Evolutionary conservation across 2,888 invertebrate species (phyloP).

Genomic region (Rhimphoctona megacephalus): DNA sequence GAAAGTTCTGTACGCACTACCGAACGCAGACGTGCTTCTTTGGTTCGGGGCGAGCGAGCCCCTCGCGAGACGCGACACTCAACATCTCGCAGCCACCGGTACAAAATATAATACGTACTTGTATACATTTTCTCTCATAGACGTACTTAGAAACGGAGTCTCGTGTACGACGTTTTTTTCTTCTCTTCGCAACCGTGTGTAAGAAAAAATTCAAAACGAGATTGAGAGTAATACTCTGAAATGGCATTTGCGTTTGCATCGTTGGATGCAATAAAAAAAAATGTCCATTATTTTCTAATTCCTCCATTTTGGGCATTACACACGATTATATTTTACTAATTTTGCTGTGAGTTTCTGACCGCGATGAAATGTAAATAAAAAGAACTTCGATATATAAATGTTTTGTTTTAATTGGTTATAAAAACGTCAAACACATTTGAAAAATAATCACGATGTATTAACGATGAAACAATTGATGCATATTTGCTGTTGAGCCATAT

Average conservation of each 20-base stretch:
- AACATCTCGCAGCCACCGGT: constrained; percentile 18
- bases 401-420: not conserved
- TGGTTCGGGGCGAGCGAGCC: constrained; percentile 48
- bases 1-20: constrained; percentile 57
- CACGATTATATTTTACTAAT: not conserved
- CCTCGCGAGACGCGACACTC: constrained; percentile 59
- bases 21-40: constrained; percentile 63
- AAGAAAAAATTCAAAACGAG: not conserved
- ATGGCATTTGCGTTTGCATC: not conserved
- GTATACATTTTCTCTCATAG: constrained; percentile 30
- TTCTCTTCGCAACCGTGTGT: not conserved
- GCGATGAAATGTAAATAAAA: not conserved
- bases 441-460: not conserved
- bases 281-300: not conserved
- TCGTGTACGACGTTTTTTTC: constrained; percentile 15
- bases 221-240: not conserved
- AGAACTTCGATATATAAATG: not conserved
- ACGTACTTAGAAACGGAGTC: constrained; percentile 34
- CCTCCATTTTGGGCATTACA: not conserved
- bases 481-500: not conserved
- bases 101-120: constrained; percentile 55
- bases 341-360: not conserved
- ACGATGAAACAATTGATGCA: constrained; percentile 4
- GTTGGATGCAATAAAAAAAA: not conserved
- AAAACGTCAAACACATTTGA: not conserved